These are phyloP conservation scores for Arnoldichthys spilopterus DNA, from an alignment of 2,797 vertebrate species.

Conservation along the genomic window DNA sequence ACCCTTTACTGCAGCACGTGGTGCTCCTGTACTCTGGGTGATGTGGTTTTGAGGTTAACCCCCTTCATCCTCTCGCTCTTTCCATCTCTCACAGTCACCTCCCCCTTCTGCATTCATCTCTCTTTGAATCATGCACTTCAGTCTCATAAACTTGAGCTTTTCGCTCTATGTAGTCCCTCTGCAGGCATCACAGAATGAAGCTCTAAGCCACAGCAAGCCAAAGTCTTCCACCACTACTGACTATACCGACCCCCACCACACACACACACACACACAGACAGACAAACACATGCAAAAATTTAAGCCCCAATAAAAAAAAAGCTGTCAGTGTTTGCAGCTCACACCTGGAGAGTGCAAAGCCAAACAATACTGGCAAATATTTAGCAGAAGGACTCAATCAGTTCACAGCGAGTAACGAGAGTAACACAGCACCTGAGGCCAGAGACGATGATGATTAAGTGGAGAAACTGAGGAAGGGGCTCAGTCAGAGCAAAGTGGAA, in stretches of 20 bases:
- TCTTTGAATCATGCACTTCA: neutral
- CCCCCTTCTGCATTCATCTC: neutral
- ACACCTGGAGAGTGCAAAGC: slow-evolving; percentile 61
- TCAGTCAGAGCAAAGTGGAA: slow-evolving; percentile 29
- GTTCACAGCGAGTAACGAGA: slow-evolving; percentile 35
- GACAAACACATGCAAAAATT: slow-evolving; percentile 6
- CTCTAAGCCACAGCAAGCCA: neutral
- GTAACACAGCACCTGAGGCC: slow-evolving; percentile 10
- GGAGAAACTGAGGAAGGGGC: neutral
- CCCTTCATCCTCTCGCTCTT: neutral
- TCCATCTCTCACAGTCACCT: slow-evolving; percentile 34
- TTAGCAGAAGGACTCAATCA: slow-evolving; percentile 60
- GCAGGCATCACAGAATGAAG: neutral
- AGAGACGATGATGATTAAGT: slow-evolving; percentile 6
- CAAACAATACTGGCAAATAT: slow-evolving; percentile 71
- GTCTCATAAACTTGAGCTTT: neutral
- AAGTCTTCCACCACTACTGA: slow-evolving; percentile 14
- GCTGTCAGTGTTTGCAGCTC: slow-evolving; percentile 74
- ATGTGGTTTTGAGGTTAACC: slow-evolving; percentile 30
- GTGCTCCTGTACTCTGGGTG: slow-evolving; percentile 1
- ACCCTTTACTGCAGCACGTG: slow-evolving; percentile 27
- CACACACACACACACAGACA: neutral
- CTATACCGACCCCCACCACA: slow-evolving; percentile 12
- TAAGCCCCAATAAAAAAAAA: slow-evolving; percentile 53
- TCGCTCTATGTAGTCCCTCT: neutral